Base-by-base conservation (phyloP, 2,888 invertebrate species). In the Seira ritae region DNA sequence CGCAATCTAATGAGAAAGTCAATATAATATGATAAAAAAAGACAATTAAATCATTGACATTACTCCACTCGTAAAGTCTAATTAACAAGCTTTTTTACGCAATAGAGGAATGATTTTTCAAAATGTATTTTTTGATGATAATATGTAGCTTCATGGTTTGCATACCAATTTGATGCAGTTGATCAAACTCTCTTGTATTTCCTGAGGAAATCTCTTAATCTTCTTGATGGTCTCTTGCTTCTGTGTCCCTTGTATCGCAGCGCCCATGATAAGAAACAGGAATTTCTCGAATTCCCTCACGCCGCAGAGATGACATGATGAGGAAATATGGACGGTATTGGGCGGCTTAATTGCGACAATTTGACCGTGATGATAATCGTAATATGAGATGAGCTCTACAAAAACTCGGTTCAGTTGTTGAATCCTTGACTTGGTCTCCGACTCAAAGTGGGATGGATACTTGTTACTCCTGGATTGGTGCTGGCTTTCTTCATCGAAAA, bases 331-430 rank as follows among this genome's bases (percentile, higher is more conserved):
- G 69, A 89, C 89, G 17, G 84, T 86, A 74, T 89, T 89, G 8
- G 89, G 89, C 22, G 87, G 87, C 46, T 84, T 84, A 50, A 88
- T 85, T 19, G 86, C 86, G 1, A 89, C 85, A 22, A 89, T 80
- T 77, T 89, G 89, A 78, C 87, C 87, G 74, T 87, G 88, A 62
- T 88, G 86, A 70, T 89, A 88, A 46, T 88, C 88, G 70, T 86
- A 89, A 71, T 87, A 87, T 2, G 87, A 87, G 74, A 85, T 84
- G n/a, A 89, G 77, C 75, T 89, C 89, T 6, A 85, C 84, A 73
- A 88, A 89, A 65, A 88, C 73, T 37, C 85, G 81, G 74, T 89
- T 89, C 22, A 89, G 75, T 42, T 77, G 83, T 60, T 87, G 87
- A 55, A 89, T 89, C 65, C 88, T 72, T 73, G 85, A 87, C 66